A percentile compares a stretch with the other conserved stretches of the same genome.
phyloP scores from a whole-genome alignment of 2,113 vertebrate species.

The Pseudopipra pipra region DNA sequence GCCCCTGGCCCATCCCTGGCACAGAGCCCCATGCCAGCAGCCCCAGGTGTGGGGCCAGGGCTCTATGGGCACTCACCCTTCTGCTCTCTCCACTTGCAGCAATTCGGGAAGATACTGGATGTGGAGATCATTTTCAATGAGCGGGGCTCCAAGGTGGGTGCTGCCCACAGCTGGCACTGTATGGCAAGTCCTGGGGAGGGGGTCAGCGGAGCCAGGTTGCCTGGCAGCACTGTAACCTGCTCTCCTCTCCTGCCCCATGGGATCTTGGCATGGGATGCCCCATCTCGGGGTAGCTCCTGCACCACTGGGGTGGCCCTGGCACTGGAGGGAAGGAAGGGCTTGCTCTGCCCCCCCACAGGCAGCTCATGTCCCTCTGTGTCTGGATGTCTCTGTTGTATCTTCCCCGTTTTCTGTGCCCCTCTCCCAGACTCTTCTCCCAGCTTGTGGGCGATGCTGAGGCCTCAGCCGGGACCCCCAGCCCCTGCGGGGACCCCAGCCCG shows the following conservation, averaged over 20 bases:
- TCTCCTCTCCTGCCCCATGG: neutral
- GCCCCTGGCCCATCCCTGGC: neutral
- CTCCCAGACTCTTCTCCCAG: conserved; percentile 10
- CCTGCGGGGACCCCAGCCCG: neutral
- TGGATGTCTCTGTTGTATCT: conserved; percentile 42
- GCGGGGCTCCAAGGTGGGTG: conserved; percentile 96
- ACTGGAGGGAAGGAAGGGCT: neutral
- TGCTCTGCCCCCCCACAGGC: neutral
- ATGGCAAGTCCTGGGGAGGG: neutral
- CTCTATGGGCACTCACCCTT: neutral
- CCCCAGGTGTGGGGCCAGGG: neutral
- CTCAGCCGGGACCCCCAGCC: neutral
- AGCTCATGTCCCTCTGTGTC: neutral
- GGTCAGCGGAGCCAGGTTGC: conserved; percentile 4
- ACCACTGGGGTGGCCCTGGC: fast-evolving
- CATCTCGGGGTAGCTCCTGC: fast-evolving
- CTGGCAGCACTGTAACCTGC: conserved; percentile 49
- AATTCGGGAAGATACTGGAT: conserved; percentile 97
- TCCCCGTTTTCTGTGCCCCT: conserved; percentile 54
- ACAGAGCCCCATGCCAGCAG: neutral
- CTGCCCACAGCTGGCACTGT: neutral
- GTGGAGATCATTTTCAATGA: conserved; percentile 99
- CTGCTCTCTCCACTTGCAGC: conserved; percentile 78
- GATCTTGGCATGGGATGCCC: neutral
- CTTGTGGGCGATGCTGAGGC: neutral